phyloP scores from a whole-genome alignment of 2,113 vertebrate species.

The Syrrhaptes paradoxus region DNA sequence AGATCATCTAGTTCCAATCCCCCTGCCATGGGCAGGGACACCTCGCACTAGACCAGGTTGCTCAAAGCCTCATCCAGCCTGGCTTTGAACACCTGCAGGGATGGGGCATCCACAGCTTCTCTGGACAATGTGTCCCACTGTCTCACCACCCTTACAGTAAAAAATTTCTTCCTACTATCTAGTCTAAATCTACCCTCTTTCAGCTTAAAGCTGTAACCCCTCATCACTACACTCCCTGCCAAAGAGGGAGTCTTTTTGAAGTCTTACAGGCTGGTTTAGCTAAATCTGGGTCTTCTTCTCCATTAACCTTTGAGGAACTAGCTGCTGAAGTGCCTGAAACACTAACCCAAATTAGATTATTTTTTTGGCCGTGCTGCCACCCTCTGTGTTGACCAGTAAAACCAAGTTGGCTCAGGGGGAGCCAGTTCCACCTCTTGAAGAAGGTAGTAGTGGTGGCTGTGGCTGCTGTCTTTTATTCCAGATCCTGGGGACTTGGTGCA shows the following conservation, averaged over 20 bases:
- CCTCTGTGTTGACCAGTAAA: background rate
- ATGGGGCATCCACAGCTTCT: too few relatives aligned
- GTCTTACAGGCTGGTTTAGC: background rate
- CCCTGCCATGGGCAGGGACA: too few relatives aligned
- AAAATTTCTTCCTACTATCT: too few relatives aligned
- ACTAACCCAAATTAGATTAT: rapidly evolving
- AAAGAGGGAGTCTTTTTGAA: background rate
- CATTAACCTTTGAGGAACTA: background rate
- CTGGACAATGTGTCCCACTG: too few relatives aligned
- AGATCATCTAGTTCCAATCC: too few relatives aligned
- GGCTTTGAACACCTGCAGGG: too few relatives aligned
- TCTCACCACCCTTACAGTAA: too few relatives aligned
- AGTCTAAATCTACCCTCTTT: too few relatives aligned
- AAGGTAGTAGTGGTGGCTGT: background rate
- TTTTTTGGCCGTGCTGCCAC: background rate
- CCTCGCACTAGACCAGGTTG: too few relatives aligned
- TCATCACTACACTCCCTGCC: too few relatives aligned
- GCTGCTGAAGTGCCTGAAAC: background rate
- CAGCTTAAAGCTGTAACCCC: too few relatives aligned
- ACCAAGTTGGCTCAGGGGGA: background rate
- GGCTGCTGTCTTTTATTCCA: background rate
- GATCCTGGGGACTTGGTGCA: background rate
- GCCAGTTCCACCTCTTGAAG: background rate
- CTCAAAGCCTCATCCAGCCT: too few relatives aligned
- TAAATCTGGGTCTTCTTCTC: background rate